These are phyloP conservation scores for Embidobia sp. DNA, from an alignment of 2,888 invertebrate species.

Conservation along the genomic window DNA sequence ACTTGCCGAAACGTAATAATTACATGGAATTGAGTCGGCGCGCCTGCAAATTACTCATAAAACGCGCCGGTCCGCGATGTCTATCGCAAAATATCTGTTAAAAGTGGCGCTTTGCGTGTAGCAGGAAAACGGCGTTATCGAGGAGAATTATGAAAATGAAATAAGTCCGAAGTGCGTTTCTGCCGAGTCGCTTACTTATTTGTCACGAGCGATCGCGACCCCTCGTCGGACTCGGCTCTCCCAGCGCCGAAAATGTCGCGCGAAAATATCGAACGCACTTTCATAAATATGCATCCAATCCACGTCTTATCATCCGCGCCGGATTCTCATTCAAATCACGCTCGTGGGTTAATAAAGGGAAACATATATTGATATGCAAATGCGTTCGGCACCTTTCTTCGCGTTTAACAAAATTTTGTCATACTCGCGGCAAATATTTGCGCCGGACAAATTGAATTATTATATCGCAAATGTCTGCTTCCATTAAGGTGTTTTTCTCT, in stretches of 20 bases:
- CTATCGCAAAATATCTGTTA: too few species aligned
- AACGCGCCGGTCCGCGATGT: too few species aligned
- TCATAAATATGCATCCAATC: conserved; percentile 61
- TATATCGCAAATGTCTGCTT: conserved; percentile 23
- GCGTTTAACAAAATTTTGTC: conserved; percentile 26
- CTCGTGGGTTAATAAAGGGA: conserved; percentile 46
- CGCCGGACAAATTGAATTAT: conserved; percentile 38
- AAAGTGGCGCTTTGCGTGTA: conserved; percentile 44
- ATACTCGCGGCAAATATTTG: conserved; percentile 15
- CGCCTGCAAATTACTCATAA: too few species aligned
- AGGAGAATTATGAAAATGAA: conserved; percentile 49
- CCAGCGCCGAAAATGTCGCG: conserved; percentile 28
- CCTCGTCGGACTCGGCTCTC: conserved; percentile 6
- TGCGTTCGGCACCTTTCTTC: conserved; percentile 28
- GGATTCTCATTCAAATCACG: conserved; percentile 55
- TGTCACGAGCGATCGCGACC: conserved; percentile 39
- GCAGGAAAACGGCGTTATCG: conserved; percentile 33
- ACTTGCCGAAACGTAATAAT: too few species aligned
- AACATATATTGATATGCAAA: conserved; percentile 57
- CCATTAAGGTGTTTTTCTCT: conserved; percentile 24
- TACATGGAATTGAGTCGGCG: too few species aligned
- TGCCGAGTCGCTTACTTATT: conserved; percentile 30
- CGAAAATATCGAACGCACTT: conserved; percentile 26
- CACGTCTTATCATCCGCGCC: conserved; percentile 47
- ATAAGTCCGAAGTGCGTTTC: conserved; percentile 29